Base-by-base conservation (phyloP, 2,113 vertebrate genomes). In the Halichoerus grypus region DNA sequence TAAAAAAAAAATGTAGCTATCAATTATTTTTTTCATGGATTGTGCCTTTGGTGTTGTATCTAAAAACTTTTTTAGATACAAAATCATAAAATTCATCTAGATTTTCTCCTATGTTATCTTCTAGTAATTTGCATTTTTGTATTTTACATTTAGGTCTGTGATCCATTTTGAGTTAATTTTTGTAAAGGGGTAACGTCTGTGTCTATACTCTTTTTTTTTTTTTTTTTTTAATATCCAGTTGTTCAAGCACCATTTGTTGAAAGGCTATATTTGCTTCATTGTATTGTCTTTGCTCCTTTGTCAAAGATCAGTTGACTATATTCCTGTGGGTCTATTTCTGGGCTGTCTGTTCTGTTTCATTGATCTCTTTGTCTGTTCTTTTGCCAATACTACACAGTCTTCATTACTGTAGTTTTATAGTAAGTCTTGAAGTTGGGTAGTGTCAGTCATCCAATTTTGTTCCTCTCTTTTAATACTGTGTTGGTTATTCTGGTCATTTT, bases 341-440 rank as follows among this genome's bases (percentile, higher is more conserved):
- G 16, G 46, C 59, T 53, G 3, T 91, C 42, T 67, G 53, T 79
- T 80, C 74, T 67, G 33, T 65, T 80, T 22, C 59, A 80, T 39
- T 21, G 33, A 53, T 39, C 15, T 67, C 21, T 65, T 65, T 79
- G 22, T 65, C 57, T 79, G 3, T 79, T 91, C 10, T 36, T 90
- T 91, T 31, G 16, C 18, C 18, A 67, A 55, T 55, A 55, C 18
- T 15, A 55, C 5, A 80, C 11, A 42, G 21, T 67, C 76, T 81
- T 69, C 76, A 55, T 91, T 91, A 91, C 26, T 69, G 13, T 69
- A 81, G 49, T 18, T 91, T 91, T 81, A 81, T 57, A 91, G 46
- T 33, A 81, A 69, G n/a, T 42, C n/a, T 67, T 18, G 61, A 91
- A 91, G 49, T 16, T 31, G 53, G 59, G 77, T 57, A 55, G 49